phyloP scores from a whole-genome alignment of 2,797 vertebrate genomes.

The Poecilia picta region DNA sequence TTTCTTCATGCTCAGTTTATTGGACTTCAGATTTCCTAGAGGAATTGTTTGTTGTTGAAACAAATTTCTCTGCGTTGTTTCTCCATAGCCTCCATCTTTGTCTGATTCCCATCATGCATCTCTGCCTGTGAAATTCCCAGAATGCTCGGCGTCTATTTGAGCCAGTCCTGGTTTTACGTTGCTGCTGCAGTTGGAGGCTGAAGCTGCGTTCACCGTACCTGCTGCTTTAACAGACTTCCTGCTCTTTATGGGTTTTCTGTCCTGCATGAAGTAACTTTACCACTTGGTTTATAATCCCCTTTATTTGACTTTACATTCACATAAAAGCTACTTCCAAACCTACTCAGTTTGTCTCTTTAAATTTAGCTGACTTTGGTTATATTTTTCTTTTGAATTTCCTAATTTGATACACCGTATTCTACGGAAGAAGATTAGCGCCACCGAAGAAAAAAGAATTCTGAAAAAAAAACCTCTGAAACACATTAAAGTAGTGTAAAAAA shows the following conservation, averaged over 20 bases:
- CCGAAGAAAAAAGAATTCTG: too few relatives aligned
- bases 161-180: constrained; percentile 26
- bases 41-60: neutral
- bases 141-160: constrained; percentile 16
- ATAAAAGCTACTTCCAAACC: neutral
- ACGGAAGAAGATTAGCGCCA: too few relatives aligned
- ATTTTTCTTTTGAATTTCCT: neutral
- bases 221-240: constrained; percentile 13
- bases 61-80: neutral
- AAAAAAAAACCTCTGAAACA: too few relatives aligned
- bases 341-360: neutral
- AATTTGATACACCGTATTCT: neutral
- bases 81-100: constrained; percentile 16
- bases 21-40: neutral
- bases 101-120: constrained; percentile 9
- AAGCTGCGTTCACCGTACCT: constrained; percentile 18
- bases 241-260: constrained; percentile 1
- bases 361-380: neutral
- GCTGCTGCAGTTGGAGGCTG: constrained; percentile 5
- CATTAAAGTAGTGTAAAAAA: neutral
- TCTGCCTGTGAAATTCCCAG: constrained; percentile 22
- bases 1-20: neutral
- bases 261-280: neutral
- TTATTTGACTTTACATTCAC: neutral
- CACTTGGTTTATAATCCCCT: neutral